These are phyloP conservation scores for Brachirus orientalis DNA, from an alignment of 2,113 vertebrate genomes.

Conservation along the genomic window DNA sequence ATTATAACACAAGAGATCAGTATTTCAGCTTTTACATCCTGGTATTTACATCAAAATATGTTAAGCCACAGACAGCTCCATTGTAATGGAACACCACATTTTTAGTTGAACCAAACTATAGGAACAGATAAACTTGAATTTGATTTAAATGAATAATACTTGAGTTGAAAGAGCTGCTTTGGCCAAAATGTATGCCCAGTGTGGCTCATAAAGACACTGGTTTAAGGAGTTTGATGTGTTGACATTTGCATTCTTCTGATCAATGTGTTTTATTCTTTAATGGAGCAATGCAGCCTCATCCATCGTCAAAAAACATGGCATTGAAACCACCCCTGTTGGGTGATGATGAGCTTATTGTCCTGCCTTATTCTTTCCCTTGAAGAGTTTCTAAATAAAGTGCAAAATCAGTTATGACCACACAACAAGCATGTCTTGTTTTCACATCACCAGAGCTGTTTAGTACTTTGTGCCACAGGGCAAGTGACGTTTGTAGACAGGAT, in stretches of 20 bases:
- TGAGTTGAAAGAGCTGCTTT: too few relatives aligned
- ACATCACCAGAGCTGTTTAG: conserved; percentile 43
- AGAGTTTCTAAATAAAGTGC: conserved; percentile 60
- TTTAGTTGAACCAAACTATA: too few relatives aligned
- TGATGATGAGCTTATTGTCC: conserved; percentile 29
- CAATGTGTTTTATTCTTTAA: conserved; percentile 25
- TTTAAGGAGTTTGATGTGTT: conserved; percentile 25
- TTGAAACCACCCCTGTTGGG: conserved; percentile 13
- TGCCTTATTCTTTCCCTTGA: conserved; percentile 16
- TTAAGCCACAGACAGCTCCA: too few relatives aligned
- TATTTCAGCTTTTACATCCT: too few relatives aligned
- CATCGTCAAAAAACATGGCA: conserved; percentile 28
- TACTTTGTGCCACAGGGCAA: conserved; percentile 46
- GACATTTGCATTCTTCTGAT: conserved; percentile 39
- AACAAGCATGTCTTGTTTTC: conserved; percentile 58
- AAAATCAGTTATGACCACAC: conserved; percentile 61
- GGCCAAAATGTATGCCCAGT: neutral
- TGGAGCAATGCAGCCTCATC: neutral
- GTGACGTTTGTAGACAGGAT: conserved; percentile 40
- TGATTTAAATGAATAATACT: too few relatives aligned
- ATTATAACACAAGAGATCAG: too few relatives aligned
- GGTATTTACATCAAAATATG: too few relatives aligned
- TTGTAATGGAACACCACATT: too few relatives aligned
- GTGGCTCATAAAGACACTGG: neutral
- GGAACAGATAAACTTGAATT: too few relatives aligned